phyloP scores from a whole-genome alignment of 2,797 vertebrate species.

The Parambassis ranga region DNA sequence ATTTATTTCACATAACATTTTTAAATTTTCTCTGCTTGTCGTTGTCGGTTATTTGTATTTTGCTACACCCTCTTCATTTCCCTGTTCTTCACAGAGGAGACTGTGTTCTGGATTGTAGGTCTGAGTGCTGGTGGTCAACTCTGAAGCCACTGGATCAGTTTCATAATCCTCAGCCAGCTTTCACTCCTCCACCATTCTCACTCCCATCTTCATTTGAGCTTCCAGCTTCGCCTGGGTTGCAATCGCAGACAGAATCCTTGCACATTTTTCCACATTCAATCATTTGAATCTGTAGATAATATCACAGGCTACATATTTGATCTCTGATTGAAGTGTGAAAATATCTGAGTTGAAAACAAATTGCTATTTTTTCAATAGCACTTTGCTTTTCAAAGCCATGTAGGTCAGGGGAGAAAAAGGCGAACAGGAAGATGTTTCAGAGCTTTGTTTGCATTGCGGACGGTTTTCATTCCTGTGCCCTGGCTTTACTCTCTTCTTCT shows the following conservation, averaged over 20 bases:
- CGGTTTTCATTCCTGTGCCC: constrained; percentile 37
- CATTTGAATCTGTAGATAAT: not conserved
- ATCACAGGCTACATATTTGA: not conserved
- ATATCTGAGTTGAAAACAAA: not conserved
- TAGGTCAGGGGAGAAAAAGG: constrained; percentile 37
- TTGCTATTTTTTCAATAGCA: not conserved
- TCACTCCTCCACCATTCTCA: constrained; percentile 3
- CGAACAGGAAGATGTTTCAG: constrained; percentile 31
- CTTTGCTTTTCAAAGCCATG: constrained; percentile 10
- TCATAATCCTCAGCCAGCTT: constrained; percentile 36
- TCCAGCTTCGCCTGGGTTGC: not conserved
- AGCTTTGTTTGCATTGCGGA: constrained; percentile 45
- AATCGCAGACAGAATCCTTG: not conserved
- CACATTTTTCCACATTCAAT: not conserved
- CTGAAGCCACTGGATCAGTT: constrained; percentile 28
- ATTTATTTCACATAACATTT: not conserved
- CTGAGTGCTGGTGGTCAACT: constrained; percentile 23
- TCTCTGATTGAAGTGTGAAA: not conserved
- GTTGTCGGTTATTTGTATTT: not conserved
- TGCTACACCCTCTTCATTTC: not conserved
- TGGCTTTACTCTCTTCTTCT: constrained; percentile 19
- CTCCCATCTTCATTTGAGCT: constrained; percentile 13
- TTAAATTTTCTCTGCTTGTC: not conserved
- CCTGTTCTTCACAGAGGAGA: not conserved
- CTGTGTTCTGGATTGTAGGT: constrained; percentile 12